Evolutionary conservation across 2,113 vertebrate species (phyloP), one percentile per base, ranked within the genome.

Genomic region (Ictalurus punctatus): DNA sequence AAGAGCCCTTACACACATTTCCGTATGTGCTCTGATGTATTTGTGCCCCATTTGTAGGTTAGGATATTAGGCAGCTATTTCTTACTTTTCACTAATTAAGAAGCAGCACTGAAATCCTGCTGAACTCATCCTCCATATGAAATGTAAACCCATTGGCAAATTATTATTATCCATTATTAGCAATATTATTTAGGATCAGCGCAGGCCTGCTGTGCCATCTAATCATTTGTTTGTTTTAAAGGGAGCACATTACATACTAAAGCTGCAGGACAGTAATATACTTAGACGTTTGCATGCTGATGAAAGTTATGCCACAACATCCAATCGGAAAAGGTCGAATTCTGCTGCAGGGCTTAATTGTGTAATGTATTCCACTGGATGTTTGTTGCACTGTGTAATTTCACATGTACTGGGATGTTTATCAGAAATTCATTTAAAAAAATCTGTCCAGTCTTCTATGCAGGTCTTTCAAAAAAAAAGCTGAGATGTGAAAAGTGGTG

Each of bases 211-310:
- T 63, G 52, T 58, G 78, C 14, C 21, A 6, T 73, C 30, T 83
- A 67, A 83, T 73, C 12, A n/a, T 83, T 82, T 73, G 54, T 63
- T 86, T 59, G 56, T 86, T 59, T 86, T 27, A 52, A 12, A 83
- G 87, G n/a, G 34, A 86, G 85, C 44, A 17, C 12, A 9, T 52
- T 48, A 30, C 34, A 7, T 40, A 25, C 54, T 63, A 37, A n/a
- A 54, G 48, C 48, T 52, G 30, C 40, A 12, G 76, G 87, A 94
- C 25, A 23, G 84, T 94, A 93, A 94, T 92, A 89, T 86, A 87
- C 76, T 81, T 90, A 88, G 93, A 94, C 88, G 13, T 90, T 91
- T 94, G 94, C 92, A 87, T 94, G 92, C 90, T 89, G 89, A 88
- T 90, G 78, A 89, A 90, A 87, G 89, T 84, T 87, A 86, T 88